These are phyloP conservation scores for Trachymyrmex cornetzi DNA, from an alignment of 1,140 invertebrate species.

Conservation along the genomic window DNA sequence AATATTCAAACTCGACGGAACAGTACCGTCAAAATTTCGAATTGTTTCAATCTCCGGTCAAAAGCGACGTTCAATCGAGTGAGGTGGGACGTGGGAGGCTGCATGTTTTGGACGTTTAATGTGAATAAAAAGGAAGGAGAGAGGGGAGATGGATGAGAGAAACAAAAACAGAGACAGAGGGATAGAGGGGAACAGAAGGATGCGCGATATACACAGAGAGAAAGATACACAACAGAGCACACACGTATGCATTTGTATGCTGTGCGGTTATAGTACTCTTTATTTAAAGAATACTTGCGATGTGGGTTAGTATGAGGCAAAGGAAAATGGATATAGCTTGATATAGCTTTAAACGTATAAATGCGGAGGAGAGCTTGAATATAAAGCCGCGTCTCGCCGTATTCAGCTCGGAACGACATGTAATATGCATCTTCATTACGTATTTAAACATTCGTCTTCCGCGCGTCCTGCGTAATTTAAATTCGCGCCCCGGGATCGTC, in stretches of 20 bases:
- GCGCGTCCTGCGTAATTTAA: background rate
- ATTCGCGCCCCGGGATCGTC: background rate
- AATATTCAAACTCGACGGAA: slow-evolving; percentile 8
- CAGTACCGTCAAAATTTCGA: slow-evolving; percentile 19
- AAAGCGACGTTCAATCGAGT: background rate
- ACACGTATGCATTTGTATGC: background rate
- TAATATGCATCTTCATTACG: slow-evolving; percentile 14
- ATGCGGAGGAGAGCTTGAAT: background rate
- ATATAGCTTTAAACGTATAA: slow-evolving; percentile 25
- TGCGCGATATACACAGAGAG: background rate
- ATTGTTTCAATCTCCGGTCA: slow-evolving; percentile 25
- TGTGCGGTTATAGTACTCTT: slow-evolving; percentile 13
- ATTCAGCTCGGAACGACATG: background rate
- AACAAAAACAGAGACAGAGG: background rate
- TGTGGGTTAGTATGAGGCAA: slow-evolving; percentile 1
- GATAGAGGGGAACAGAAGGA: background rate
- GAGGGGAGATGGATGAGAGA: no score
- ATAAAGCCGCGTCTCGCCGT: slow-evolving; percentile 39
- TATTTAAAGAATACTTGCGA: slow-evolving; percentile 50
- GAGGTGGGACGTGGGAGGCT: background rate
- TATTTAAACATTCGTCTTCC: slow-evolving; percentile 33
- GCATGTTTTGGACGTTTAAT: background rate
- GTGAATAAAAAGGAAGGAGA: background rate
- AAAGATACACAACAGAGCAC: background rate
- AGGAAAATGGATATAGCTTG: background rate